Conservation (phyloP, 2,888 invertebrate genomes). For the Clepsis dumicolana region DNA sequence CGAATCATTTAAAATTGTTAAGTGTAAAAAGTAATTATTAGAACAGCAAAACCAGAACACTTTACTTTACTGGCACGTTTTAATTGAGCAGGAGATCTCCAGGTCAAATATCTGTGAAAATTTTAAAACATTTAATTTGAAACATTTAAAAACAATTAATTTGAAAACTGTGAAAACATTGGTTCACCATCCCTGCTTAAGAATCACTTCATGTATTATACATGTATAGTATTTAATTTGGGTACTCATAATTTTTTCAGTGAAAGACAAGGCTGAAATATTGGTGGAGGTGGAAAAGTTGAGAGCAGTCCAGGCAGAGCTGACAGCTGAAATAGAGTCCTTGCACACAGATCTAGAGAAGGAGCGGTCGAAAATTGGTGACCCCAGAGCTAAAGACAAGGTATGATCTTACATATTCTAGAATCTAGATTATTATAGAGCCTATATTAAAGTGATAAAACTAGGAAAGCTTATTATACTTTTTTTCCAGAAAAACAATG, state of each 20-base stretch:
- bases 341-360: constrained; percentile 91
- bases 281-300: constrained; percentile 90
- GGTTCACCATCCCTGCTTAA: too few species aligned
- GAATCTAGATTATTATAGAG: neutral
- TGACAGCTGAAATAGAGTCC: constrained; percentile 89
- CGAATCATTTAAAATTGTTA: too few species aligned
- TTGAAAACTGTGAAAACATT: too few species aligned
- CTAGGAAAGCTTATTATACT: constrained; percentile 2
- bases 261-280: constrained; percentile 93
- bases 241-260: constrained; percentile 73
- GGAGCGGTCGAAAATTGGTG: constrained; percentile 89
- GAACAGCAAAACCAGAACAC: too few species aligned
- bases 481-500: constrained; percentile 70
- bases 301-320: constrained; percentile 89
- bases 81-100: too few species aligned
- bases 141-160: too few species aligned
- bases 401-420: constrained; percentile 50
- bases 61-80: too few species aligned
- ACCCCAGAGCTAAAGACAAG: constrained; percentile 85
- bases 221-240: neutral
- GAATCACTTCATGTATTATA: too few species aligned
- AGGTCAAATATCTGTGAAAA: too few species aligned
- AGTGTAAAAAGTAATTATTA: too few species aligned
- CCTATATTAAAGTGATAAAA: neutral
- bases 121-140: too few species aligned